Evolutionary conservation across 2,888 invertebrate genomes (phyloP), one percentile per base, ranked within the genome.

Genomic region (Plebejus anna): DNA sequence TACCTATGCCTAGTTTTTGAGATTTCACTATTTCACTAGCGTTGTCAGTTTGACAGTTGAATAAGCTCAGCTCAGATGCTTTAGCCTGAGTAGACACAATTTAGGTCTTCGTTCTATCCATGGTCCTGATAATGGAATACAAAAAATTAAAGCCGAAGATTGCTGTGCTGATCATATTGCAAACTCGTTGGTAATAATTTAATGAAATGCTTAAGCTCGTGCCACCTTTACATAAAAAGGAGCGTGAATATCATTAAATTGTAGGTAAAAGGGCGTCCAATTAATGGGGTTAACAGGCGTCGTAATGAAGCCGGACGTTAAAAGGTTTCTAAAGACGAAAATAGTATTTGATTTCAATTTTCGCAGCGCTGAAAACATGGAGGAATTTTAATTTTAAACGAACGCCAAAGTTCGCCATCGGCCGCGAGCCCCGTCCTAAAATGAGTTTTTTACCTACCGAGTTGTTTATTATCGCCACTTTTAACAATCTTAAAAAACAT

Each of bases 341-440:
- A 81, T 81, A 75, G 80, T 80, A 81, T 81, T 81, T 80, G 79
- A 80, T 80, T 81, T 80, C 71, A 79, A 80, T 79, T 79, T 79
- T 78, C 77, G 75, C 72, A 66, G 72, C 66, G 76, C 73, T 51
- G 73, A 77, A 76, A 76, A 76, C 72, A 76, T 42, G 38, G 71
- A 76, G 71, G 70, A 76, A 76, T 76, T 76, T 76, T 76, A 71
- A 76, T 76, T 76, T 71, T 76, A 76, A 57, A 76, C 70, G 76
- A 70, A 57, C 76, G 42, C 70, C 38, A n/a, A 76, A 76, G 57
- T 76, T 71, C 38, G 70, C 32, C 57, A 55, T 70, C 42, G 28
- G 75, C 70, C 28, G 42, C 32, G 75, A 42, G 66, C 70, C 28
- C 4, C 66, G 66, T 47, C 72, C 51, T 28, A 72, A 72, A 72